These are phyloP conservation scores for Cotesia vestalis DNA, from an alignment of 1,140 invertebrate genomes.

Conservation along the genomic window DNA sequence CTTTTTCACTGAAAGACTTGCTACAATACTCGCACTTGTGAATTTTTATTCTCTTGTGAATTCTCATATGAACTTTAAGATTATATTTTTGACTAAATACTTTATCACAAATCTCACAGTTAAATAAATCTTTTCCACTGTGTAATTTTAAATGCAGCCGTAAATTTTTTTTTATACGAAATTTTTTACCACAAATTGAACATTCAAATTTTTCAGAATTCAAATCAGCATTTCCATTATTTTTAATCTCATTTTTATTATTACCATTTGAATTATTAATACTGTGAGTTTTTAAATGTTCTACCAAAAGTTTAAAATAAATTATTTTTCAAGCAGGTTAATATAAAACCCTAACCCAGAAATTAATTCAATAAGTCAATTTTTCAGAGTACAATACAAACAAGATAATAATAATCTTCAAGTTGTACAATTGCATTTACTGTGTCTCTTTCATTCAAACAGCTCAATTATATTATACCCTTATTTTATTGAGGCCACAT, in stretches of 20 bases:
- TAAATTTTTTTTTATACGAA: conserved; percentile 57
- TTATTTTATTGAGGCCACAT: too few relatives aligned
- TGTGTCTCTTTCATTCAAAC: too few relatives aligned
- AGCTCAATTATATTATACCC: too few relatives aligned
- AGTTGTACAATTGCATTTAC: too few relatives aligned
- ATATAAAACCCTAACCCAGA: too few relatives aligned
- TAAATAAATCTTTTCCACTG: conserved; percentile 54
- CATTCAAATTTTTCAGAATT: conserved; percentile 51
- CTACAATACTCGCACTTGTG: conserved; percentile 67
- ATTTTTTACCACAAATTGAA: conserved; percentile 53
- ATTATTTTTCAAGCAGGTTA: too few relatives aligned
- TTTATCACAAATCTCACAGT: conserved; percentile 65
- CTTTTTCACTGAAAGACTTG: conserved; percentile 65
- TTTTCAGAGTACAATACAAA: too few relatives aligned
- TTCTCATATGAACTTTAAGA: conserved; percentile 58
- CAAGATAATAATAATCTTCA: too few relatives aligned
- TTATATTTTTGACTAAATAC: conserved; percentile 58
- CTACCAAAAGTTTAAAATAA: conserved; percentile 43
- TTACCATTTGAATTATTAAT: conserved; percentile 14
- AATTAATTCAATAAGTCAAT: too few relatives aligned
- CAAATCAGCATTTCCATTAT: conserved; percentile 1
- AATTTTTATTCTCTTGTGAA: conserved; percentile 55
- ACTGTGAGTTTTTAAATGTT: conserved; percentile 58
- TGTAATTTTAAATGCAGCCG: conserved; percentile 58
- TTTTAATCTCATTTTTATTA: too few relatives aligned